phyloP scores from a whole-genome alignment of 2,888 invertebrate species.

The Rhingia rostrata region DNA sequence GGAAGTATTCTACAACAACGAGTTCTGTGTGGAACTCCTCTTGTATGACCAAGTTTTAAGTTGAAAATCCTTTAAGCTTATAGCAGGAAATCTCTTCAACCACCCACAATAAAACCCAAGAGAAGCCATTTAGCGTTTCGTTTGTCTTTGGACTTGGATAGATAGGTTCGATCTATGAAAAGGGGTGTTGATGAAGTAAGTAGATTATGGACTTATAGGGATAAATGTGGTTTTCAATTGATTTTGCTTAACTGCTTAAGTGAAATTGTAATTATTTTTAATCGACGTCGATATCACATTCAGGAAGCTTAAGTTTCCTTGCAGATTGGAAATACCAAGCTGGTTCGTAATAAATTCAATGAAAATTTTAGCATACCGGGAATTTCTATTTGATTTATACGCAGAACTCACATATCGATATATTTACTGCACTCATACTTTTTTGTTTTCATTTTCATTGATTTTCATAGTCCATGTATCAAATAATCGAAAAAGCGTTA shows the following conservation, averaged over 20 bases:
- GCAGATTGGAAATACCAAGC: too few species aligned
- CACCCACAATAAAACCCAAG: constrained; percentile 1
- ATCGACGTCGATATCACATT: too few species aligned
- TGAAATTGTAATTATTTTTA: too few species aligned
- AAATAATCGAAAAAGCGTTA: too few species aligned
- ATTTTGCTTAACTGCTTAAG: not conserved
- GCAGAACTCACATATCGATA: too few species aligned
- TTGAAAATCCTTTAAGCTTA: constrained; percentile 20
- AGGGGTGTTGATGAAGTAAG: not conserved
- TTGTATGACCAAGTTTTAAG: constrained; percentile 14
- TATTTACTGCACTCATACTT: too few species aligned
- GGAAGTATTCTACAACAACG: not conserved
- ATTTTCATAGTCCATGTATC: too few species aligned
- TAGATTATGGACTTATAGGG: not conserved
- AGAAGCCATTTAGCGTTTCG: not conserved
- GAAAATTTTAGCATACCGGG: too few species aligned
- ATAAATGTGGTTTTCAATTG: not conserved
- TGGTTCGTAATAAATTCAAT: too few species aligned
- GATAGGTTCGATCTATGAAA: not conserved
- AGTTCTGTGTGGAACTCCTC: not conserved
- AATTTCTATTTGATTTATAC: too few species aligned
- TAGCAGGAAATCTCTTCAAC: not conserved
- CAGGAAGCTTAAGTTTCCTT: too few species aligned
- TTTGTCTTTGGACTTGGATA: not conserved
- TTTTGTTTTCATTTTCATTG: too few species aligned